Evolutionary conservation across 2,797 vertebrate genomes (phyloP).

Genomic region (Typhlichthys subterraneus): DNA sequence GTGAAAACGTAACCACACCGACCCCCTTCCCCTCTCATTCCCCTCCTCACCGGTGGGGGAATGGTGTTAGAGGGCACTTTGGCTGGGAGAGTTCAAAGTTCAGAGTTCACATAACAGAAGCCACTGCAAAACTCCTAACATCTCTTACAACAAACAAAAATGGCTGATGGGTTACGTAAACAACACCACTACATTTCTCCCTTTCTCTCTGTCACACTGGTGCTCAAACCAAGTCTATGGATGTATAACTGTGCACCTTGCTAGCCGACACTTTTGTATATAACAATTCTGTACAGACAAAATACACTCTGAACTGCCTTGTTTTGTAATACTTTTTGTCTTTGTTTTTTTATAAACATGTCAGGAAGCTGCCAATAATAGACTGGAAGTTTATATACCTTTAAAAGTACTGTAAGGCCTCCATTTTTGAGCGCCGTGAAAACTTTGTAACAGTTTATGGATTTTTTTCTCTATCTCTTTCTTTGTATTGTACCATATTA

Average conservation of each 20-base stretch:
- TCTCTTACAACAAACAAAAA: constrained; percentile 3
- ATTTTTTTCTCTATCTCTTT: constrained; percentile 71
- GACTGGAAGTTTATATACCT: constrained; percentile 98
- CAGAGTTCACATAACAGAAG: constrained; percentile 50
- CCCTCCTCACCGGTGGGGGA: constrained; percentile 18
- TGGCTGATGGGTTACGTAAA: constrained; percentile 43
- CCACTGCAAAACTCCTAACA: constrained; percentile 60
- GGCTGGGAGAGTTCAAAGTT: constrained; percentile 66
- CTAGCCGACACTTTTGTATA: constrained; percentile 92
- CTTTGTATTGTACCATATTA: constrained; percentile 87
- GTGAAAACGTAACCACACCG: constrained; percentile 56
- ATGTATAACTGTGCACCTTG: constrained; percentile 89
- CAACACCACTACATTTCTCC: constrained; percentile 70
- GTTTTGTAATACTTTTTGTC: constrained; percentile 89
- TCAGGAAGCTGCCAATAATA: constrained; percentile 90
- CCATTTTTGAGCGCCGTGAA: constrained; percentile 93
- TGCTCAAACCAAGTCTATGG: constrained; percentile 90
- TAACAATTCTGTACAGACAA: constrained; percentile 85
- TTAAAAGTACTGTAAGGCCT: constrained; percentile 98
- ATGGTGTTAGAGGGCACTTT: constrained; percentile 67
- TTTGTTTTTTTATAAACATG: constrained; percentile 79
- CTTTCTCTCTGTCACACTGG: constrained; percentile 83
- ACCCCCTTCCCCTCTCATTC: not conserved
- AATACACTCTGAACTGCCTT: constrained; percentile 89
- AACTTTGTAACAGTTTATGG: constrained; percentile 96